Evolutionary conservation across 2,113 vertebrate species (phyloP).

Genomic region (Petroica traversi): DNA sequence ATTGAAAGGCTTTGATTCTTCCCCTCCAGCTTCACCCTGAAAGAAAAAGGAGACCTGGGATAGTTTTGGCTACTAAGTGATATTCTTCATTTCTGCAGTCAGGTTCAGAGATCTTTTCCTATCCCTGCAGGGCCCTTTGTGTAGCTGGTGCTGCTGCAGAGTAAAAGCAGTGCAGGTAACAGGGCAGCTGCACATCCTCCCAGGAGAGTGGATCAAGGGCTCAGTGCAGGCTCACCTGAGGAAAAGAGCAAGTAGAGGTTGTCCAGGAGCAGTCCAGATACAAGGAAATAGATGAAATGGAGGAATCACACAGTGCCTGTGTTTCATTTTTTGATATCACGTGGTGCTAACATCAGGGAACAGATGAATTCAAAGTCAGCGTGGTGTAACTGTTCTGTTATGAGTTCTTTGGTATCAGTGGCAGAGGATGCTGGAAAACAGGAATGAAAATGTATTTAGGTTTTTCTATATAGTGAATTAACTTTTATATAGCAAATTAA

Average conservation of each 20-base stretch:
- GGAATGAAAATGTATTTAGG: neutral
- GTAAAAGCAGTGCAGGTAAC: neutral
- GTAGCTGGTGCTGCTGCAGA: neutral
- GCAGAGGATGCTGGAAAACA: neutral
- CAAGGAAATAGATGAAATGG: neutral
- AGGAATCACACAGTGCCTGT: fast-evolving
- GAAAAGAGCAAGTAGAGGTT: neutral
- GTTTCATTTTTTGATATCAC: neutral
- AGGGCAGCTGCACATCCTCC: neutral
- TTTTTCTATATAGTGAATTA: neutral
- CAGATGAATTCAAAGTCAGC: neutral
- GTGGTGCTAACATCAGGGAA: neutral
- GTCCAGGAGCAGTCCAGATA: neutral
- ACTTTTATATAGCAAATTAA: neutral
- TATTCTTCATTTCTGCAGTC: neutral
- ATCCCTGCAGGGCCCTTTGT: neutral
- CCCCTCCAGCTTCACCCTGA: neutral
- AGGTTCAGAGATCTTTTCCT: neutral
- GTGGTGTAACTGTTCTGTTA: neutral
- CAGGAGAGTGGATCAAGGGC: neutral
- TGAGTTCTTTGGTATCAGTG: neutral
- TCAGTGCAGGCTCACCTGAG: neutral
- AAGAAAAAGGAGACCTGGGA: neutral
- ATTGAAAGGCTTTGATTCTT: neutral
- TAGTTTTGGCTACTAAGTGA: neutral